Conservation (phyloP, 2,113 vertebrate genomes). For the Myotis lucifugus region DNA sequence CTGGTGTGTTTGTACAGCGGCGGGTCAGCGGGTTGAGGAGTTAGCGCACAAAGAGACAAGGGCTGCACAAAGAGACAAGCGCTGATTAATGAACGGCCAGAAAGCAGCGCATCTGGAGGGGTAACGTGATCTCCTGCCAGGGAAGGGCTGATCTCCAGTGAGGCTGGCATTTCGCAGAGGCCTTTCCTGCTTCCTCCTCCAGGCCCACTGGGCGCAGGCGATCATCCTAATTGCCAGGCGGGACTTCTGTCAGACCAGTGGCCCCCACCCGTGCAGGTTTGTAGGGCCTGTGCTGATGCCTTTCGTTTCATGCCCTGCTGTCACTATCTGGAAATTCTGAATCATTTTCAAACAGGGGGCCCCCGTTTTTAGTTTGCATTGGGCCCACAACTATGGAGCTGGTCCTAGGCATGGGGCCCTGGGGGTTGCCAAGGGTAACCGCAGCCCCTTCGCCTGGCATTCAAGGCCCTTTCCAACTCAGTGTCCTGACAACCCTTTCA, state of each 20-base stretch:
- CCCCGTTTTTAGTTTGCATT: neutral
- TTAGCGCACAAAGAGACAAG: neutral
- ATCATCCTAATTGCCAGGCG: neutral
- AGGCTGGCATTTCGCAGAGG: neutral
- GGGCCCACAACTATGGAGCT: neutral
- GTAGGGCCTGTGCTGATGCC: fast-evolving
- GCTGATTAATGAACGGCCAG: neutral
- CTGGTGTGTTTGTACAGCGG: neutral
- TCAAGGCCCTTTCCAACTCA: neutral
- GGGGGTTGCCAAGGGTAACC: neutral
- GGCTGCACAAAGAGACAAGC: neutral
- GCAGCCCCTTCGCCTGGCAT: neutral
- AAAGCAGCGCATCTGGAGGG: neutral
- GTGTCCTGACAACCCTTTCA: neutral
- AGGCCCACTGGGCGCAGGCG: neutral
- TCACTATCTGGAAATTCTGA: neutral
- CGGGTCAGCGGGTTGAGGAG: neutral
- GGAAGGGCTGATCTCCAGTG: neutral
- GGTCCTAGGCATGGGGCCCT: neutral
- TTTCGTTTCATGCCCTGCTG: neutral
- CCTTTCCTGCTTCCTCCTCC: constrained; percentile 53
- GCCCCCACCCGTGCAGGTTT: fast-evolving
- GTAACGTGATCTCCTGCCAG: neutral
- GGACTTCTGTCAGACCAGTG: neutral
- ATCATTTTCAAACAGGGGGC: neutral